Percentiles rank a stretch among this genome's conserved stretches.
Conservation (phyloP, 2,113 vertebrate species). For the Paradoxurus hermaphroditus region DNA sequence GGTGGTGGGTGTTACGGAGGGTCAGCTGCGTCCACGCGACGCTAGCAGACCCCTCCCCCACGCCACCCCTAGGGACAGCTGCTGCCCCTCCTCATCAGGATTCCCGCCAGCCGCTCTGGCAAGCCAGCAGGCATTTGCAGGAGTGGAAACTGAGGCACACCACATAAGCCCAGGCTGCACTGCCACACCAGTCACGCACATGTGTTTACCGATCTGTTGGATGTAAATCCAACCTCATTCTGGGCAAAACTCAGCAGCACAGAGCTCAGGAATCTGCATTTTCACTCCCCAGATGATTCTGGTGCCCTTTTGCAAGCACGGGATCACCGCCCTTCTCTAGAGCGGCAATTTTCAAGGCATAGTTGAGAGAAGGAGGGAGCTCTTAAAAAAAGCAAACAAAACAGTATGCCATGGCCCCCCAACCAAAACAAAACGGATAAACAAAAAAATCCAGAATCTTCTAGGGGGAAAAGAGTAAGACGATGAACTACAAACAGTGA, state of each 20-base stretch:
- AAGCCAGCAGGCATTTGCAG: not conserved
- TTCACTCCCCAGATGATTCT: not conserved
- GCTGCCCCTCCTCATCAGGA: not conserved
- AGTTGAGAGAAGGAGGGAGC: not conserved
- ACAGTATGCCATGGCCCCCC: not conserved
- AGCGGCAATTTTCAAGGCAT: not conserved
- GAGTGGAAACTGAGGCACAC: not conserved
- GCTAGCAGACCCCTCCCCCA: too few relatives aligned
- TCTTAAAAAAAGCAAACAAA: not conserved
- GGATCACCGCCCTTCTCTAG: not conserved
- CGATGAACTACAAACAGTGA: not conserved
- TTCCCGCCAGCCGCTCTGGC: fast-evolving
- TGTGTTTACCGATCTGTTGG: not conserved
- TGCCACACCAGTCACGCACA: not conserved
- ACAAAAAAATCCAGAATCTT: not conserved
- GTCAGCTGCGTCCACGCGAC: not conserved
- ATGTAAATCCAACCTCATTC: not conserved
- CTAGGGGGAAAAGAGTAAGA: not conserved
- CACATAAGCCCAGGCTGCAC: not conserved
- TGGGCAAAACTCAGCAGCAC: not conserved
- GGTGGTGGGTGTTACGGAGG: not conserved
- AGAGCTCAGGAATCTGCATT: not conserved
- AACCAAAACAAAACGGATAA: not conserved
- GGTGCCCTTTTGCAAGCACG: not conserved
- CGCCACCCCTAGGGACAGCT: not conserved